These are phyloP conservation scores for Pongo abelii DNA, from an alignment of 2,113 vertebrate genomes.

Conservation along the genomic window DNA sequence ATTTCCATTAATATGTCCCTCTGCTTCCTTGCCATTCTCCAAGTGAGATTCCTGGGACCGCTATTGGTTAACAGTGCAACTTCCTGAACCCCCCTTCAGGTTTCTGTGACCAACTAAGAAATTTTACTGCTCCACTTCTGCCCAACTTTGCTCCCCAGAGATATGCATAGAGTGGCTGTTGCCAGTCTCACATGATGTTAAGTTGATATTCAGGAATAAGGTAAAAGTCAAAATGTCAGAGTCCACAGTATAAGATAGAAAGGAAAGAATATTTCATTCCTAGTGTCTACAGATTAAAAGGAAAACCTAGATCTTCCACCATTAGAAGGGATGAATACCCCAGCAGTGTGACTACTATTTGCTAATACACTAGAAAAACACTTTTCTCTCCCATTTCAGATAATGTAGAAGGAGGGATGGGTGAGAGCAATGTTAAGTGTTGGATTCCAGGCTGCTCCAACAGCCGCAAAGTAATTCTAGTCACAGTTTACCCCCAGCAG, in stretches of 20 bases:
- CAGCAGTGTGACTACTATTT: background rate
- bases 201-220: background rate
- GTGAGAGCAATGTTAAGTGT: no score
- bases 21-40: accelerated
- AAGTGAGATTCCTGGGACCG: background rate
- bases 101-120: background rate
- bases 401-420: accelerated
- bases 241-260: background rate
- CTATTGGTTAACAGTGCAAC: background rate
- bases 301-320: background rate
- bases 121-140: background rate
- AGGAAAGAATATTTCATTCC: background rate
- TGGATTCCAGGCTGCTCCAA: background rate
- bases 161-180: background rate
- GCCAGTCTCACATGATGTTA: background rate
- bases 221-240: constrained; percentile 13
- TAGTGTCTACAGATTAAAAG: background rate
- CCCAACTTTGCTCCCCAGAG: background rate
- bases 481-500: accelerated
- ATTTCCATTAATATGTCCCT: background rate
- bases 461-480: background rate
- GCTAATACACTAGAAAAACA: background rate
- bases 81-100: background rate
- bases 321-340: background rate
- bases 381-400: background rate